Percentiles rank a stretch among this genome's conserved stretches.
Evolutionary conservation across 23 tunicate species (phyloP).

Genomic region (Clavelina lepadiformis): DNA sequence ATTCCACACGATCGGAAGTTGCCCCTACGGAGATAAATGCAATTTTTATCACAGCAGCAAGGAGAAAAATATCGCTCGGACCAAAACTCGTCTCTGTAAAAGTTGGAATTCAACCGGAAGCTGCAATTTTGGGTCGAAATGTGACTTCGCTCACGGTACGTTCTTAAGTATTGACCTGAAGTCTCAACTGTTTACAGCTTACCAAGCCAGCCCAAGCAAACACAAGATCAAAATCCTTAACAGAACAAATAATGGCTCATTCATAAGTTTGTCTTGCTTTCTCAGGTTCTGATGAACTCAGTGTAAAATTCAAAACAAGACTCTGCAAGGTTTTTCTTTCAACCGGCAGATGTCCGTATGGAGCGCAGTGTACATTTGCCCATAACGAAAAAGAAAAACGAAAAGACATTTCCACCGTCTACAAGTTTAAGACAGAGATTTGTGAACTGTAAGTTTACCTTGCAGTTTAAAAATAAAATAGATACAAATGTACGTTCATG

Average conservation of each 20-base stretch:
- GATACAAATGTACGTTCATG: neutral
- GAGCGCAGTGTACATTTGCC: conserved; percentile 88
- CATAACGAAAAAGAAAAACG: conserved; percentile 56
- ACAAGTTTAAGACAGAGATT: conserved; percentile 81
- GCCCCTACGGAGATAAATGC: conserved; percentile 72
- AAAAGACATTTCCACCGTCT: conserved; percentile 60
- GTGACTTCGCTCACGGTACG: conserved; percentile 92
- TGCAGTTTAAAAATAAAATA: too few relatives aligned
- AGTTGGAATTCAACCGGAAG: conserved; percentile 45
- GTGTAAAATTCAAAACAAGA: conserved; percentile 60
- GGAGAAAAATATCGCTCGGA: conserved; percentile 19
- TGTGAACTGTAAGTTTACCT: conserved; percentile 72
- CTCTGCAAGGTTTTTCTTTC: conserved; percentile 65
- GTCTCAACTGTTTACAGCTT: too few relatives aligned
- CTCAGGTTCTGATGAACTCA: conserved; percentile 66
- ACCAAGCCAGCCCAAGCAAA: too few relatives aligned
- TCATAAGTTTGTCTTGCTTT: neutral
- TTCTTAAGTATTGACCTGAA: too few relatives aligned
- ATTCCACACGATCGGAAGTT: conserved; percentile 60
- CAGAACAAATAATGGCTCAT: too few relatives aligned
- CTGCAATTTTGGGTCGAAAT: conserved; percentile 69
- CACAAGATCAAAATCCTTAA: too few relatives aligned
- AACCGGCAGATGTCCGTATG: conserved; percentile 89
- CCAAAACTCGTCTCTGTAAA: conserved; percentile 77
- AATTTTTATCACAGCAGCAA: conserved; percentile 55